A percentile compares a stretch with the other conserved stretches of the same genome.
Conservation (phyloP, 2,113 vertebrate genomes). For the Stegostoma tigrinum region DNA sequence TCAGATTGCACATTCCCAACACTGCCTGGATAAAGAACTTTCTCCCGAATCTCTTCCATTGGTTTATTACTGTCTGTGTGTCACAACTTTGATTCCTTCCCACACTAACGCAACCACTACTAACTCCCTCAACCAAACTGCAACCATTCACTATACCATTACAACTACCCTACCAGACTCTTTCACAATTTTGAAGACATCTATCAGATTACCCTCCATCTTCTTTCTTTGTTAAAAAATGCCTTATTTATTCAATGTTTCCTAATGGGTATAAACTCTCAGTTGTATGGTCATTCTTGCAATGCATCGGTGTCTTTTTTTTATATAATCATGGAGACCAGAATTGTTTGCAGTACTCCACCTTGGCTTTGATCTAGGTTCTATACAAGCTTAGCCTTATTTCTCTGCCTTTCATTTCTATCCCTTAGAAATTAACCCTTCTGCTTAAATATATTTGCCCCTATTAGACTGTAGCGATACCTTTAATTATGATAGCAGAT, state of each 20-base stretch:
- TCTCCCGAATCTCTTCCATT: not conserved
- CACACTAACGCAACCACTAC: too few relatives aligned
- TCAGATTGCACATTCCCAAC: not conserved
- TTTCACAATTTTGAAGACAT: not conserved
- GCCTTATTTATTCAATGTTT: not conserved
- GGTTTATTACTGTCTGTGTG: not conserved
- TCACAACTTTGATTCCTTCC: not conserved
- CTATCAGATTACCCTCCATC: not conserved
- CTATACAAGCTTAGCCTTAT: not conserved
- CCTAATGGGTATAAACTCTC: not conserved
- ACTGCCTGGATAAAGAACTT: not conserved
- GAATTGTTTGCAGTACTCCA: not conserved
- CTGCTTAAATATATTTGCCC: not conserved
- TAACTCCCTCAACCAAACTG: too few relatives aligned
- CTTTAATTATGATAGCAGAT: not conserved
- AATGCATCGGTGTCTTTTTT: not conserved
- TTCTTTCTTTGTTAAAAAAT: not conserved
- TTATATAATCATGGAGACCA: not conserved
- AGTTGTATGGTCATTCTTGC: not conserved
- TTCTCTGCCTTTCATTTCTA: not conserved
- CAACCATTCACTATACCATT: too few relatives aligned
- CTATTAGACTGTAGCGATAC: not conserved
- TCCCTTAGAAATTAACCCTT: not conserved
- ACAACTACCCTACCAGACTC: not conserved
- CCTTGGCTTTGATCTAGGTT: not conserved